These are phyloP conservation scores for Sphaerodactylus townsendi DNA, from an alignment of 2,113 vertebrate species.

Conservation along the genomic window DNA sequence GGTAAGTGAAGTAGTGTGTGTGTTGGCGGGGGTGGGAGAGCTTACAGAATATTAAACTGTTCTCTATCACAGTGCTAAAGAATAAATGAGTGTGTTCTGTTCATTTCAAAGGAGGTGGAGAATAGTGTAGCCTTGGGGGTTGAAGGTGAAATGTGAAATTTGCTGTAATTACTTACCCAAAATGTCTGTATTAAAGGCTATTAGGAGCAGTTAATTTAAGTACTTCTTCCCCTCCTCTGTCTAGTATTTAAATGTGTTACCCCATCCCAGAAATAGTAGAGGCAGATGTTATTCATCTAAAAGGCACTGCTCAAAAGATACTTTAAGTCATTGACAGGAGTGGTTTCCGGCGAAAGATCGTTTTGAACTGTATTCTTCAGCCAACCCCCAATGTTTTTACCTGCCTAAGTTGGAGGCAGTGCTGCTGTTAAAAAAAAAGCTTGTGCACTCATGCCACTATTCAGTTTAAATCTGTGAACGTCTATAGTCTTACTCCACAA, in stretches of 20 bases:
- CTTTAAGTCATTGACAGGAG: slow-evolving; percentile 61
- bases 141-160: slow-evolving; percentile 89
- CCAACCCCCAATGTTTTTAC: slow-evolving; percentile 67
- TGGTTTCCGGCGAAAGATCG: slow-evolving; percentile 55
- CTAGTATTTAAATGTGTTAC: slow-evolving; percentile 82
- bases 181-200: slow-evolving; percentile 90
- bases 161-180: slow-evolving; percentile 88
- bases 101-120: slow-evolving; percentile 83
- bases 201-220: slow-evolving; percentile 91
- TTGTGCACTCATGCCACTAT: slow-evolving; percentile 74
- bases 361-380: slow-evolving; percentile 67
- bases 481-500: slow-evolving; percentile 79
- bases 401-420: slow-evolving; percentile 75
- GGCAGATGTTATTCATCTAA: slow-evolving; percentile 80
- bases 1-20: slow-evolving; percentile 60
- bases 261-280: slow-evolving; percentile 67
- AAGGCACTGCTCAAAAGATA: slow-evolving; percentile 56
- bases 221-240: slow-evolving; percentile 81
- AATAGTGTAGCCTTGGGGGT: slow-evolving; percentile 78
- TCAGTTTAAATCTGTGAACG: slow-evolving; percentile 76
- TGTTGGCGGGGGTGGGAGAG: slow-evolving; percentile 41
- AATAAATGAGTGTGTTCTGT: slow-evolving; percentile 79
- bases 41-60: slow-evolving; percentile 77
- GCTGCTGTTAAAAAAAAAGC: slow-evolving; percentile 65
- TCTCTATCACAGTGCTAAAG: slow-evolving; percentile 68